Conservation (phyloP, 2,113 vertebrate genomes). For the Actenoides lindsayi region DNA sequence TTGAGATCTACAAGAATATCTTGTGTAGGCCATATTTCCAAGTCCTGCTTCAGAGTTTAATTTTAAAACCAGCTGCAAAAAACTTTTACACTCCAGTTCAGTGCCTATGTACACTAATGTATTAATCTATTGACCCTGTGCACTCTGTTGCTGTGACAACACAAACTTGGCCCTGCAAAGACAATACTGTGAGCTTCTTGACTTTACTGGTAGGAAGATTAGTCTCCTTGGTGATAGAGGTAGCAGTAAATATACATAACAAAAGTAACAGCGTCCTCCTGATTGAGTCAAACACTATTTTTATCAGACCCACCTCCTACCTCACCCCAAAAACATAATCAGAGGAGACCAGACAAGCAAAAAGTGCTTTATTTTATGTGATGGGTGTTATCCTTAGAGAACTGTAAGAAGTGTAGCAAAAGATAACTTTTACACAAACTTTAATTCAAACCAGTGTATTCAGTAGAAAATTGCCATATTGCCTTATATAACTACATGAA, state of each 20-base stretch:
- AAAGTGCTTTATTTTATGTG: conserved; percentile 38
- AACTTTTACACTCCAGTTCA: conserved; percentile 43
- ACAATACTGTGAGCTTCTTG: conserved; percentile 67
- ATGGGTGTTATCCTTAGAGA: conserved; percentile 4
- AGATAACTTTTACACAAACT: conserved; percentile 43
- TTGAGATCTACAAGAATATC: not conserved
- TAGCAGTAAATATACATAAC: conserved; percentile 69
- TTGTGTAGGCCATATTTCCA: not conserved
- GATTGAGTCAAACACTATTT: conserved; percentile 38
- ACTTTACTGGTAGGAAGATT: conserved; percentile 68
- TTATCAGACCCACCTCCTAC: not conserved
- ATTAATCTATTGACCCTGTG: conserved; percentile 59
- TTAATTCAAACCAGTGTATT: conserved; percentile 26
- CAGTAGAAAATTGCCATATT: conserved; percentile 8
- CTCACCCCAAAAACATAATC: not conserved
- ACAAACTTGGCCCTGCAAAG: conserved; percentile 64
- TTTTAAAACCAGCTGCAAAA: conserved; percentile 31
- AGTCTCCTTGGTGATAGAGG: conserved; percentile 76
- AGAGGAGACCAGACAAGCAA: conserved; percentile 20
- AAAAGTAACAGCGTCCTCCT: conserved; percentile 31
- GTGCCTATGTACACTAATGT: not conserved
- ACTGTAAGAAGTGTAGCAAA: not conserved
- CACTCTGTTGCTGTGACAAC: conserved; percentile 75
- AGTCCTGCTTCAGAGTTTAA: not conserved
- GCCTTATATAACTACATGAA: conserved; percentile 23